Evolutionary conservation across 2,797 vertebrate species (phyloP), one percentile per base, ranked within the genome.

Genomic region (Sparus aurata): DNA sequence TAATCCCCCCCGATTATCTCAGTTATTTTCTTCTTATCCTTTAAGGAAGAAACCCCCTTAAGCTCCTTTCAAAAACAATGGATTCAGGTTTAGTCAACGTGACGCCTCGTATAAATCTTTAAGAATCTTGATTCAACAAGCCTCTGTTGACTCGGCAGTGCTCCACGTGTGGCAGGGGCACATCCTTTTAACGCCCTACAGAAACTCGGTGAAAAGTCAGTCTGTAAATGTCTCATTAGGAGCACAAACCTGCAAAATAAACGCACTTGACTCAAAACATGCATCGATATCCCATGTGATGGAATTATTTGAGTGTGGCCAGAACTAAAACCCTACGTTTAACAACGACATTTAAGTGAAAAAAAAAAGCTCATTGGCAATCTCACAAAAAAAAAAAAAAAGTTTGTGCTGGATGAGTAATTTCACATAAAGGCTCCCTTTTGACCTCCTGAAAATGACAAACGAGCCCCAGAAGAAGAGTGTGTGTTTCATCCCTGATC

Each of bases 1-100:
- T 12, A 85, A 86, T 88, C 74, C 80, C 23, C 23, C 57, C 72
- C 67, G 76, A 89, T 87, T 84, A 87, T 77, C 65, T 43, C 52
- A 50, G 53, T 59, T 78, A 80, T 57, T 20, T 22, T 47, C 62
- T 75, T 75, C 41, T 71, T 57, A 75, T 71, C 68, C 72, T 64
- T 84, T 52, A 47, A 34, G 18, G 30, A 64, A 66, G 43, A 82
- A 77, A 81, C 79, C 52, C 17, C 17, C 18, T 64, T 46, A 82
- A 79, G 66, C 74, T 75, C 67, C 73, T 78, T 84, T 80, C 12
- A 53, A 34, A 82, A 60, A 84, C 80, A 87, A 84, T 73, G 62
- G 70, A 66, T 82, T 74, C 38, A 54, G 73, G 59, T 87, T 85
- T 46, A 63, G 43, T 85, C 62, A 43, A 62, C 79, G 45, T 72